phyloP scores from a whole-genome alignment of 2,888 invertebrate species.

The Noctua janthe region DNA sequence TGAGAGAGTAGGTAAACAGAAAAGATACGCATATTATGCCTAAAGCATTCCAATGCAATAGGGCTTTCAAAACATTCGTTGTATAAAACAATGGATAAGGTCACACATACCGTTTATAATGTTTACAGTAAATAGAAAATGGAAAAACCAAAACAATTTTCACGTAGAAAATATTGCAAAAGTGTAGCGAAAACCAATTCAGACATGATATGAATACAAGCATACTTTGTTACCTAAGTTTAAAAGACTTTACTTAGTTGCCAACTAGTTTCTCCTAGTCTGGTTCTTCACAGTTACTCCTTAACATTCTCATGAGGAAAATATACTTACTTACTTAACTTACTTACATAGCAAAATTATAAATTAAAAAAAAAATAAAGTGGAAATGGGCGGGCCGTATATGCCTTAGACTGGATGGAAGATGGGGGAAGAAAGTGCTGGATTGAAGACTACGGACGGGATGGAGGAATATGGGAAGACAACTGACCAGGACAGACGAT shows the following conservation, averaged over 20 bases:
- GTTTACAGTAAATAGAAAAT: slow-evolving; percentile 17
- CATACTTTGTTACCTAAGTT: background rate
- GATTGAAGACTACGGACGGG: no score
- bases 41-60: background rate
- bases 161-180: slow-evolving; percentile 1
- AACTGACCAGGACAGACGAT: no score
- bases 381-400: no score
- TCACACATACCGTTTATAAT: slow-evolving; percentile 17
- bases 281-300: background rate
- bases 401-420: no score
- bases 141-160: background rate
- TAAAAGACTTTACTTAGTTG: background rate
- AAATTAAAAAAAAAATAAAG: no score
- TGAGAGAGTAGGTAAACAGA: slow-evolving; percentile 11
- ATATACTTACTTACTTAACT: background rate
- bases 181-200: slow-evolving; percentile 15
- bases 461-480: no score
- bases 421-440: no score
- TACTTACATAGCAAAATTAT: no score
- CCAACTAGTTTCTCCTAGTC: background rate
- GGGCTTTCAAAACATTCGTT: slow-evolving; percentile 30
- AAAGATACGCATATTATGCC: slow-evolving; percentile 9
- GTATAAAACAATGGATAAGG: slow-evolving; percentile 12
- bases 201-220: slow-evolving; percentile 13
- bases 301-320: background rate